Percentiles rank a stretch among this genome's conserved stretches.
phyloP scores from a whole-genome alignment of 2,113 vertebrate genomes.

The Mustela lutreola region DNA sequence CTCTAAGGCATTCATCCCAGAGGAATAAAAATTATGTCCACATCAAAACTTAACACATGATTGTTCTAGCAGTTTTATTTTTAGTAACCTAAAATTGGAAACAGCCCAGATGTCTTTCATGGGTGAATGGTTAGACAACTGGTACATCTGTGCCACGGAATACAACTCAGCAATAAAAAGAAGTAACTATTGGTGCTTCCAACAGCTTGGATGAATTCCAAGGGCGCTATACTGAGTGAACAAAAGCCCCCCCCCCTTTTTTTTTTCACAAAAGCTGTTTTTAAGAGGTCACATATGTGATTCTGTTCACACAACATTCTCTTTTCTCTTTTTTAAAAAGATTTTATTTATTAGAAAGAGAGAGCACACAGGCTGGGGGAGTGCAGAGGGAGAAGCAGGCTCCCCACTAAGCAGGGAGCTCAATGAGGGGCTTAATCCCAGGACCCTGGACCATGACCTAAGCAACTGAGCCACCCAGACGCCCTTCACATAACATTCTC shows the following conservation, averaged over 20 bases:
- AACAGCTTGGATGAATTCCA: not conserved
- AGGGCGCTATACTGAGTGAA: not conserved
- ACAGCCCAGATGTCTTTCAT: conserved; percentile 18
- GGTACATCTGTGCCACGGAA: not conserved
- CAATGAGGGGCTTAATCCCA: too few relatives aligned
- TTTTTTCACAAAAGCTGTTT: not conserved
- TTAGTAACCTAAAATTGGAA: conserved; percentile 10
- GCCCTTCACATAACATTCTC: not conserved
- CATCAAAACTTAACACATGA: conserved; percentile 3
- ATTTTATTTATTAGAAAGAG: too few relatives aligned
- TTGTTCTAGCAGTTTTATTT: conserved; percentile 29
- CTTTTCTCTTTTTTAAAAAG: not conserved
- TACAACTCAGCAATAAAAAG: conserved; percentile 46
- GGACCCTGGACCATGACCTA: too few relatives aligned
- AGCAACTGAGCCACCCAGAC: too few relatives aligned
- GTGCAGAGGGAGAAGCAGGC: too few relatives aligned
- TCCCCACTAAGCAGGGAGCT: too few relatives aligned
- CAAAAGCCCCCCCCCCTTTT: not conserved
- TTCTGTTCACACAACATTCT: not conserved
- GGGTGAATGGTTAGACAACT: not conserved
- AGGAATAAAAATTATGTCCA: conserved; percentile 47
- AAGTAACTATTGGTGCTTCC: not conserved
- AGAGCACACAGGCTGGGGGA: too few relatives aligned
- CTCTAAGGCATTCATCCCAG: not conserved
- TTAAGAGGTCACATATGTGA: conserved; percentile 11